Evolutionary conservation across 2,888 invertebrate species (phyloP), one percentile per base, ranked within the genome.

Genomic region (Pseudococcus jackbeardsleyi): DNA sequence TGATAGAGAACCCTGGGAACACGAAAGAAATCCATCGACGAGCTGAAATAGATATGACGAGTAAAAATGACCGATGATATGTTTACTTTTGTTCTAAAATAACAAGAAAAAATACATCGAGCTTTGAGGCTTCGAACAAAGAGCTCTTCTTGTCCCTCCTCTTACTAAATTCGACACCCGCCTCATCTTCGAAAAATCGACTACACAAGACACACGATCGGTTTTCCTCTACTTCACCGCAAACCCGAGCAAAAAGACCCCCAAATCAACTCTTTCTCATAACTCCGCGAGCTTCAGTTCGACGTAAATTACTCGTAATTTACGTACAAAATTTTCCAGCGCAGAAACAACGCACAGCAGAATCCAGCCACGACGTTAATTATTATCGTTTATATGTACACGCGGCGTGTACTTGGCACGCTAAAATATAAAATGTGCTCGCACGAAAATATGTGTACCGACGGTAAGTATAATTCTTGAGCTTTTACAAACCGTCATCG

Each of bases 1-100:
- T 2, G 48, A 15, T 1, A 15, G 48, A 15, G 12, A 15, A 50
- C 9, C 42, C 42, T 8, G 48, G 48, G 48, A 15, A 50, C 15
- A 15, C 48, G 48, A 50, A 50, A 50, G 0, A 1, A 59, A 59
- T n/a, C 17, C 59, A 59, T 59, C 59, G 59, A 19, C 4, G 59
- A 59, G n/a, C 7, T 19, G 59, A 59, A 59, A 59, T 5, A 0
- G 59, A 59, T 59, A 59, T n/a, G 59, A 59, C 59, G n/a, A n/a
- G 59, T n/a, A 59, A 59, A 54, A 59, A 59, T 59, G 59, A 59
- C 59, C 59, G 59, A 59, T 59, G 59, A 59, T 59, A 1, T 59
- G 59, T 59, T 59, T 59, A 59, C 59, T 6, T n/a, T n/a, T 3
- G n/a, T 59, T n/a, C n/a, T 59, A 59, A 59, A 59, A 59, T 59